Evolutionary conservation across 1,140 invertebrate genomes (phyloP).

Genomic region (Pissodes strobi): DNA sequence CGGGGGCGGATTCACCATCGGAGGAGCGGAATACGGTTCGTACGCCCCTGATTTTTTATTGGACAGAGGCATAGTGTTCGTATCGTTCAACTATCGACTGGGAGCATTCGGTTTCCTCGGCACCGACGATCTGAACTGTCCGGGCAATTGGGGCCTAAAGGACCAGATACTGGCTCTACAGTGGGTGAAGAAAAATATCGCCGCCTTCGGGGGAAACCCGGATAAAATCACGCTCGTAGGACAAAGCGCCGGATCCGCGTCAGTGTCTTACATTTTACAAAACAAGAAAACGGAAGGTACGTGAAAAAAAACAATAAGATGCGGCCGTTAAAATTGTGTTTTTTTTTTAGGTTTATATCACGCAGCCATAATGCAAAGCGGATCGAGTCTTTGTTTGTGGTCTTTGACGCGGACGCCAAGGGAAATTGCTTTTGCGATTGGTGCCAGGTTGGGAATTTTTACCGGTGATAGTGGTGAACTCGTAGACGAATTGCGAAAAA

Average conservation of each 20-base stretch:
- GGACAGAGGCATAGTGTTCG: constrained; percentile 58
- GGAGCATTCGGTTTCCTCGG: constrained; percentile 47
- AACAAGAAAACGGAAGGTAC: constrained; percentile 9
- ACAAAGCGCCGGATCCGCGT: constrained; percentile 35
- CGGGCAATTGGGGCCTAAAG: constrained; percentile 59
- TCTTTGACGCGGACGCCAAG: constrained; percentile 29
- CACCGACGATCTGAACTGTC: constrained; percentile 37
- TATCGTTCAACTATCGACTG: constrained; percentile 63
- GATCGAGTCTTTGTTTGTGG: constrained; percentile 39
- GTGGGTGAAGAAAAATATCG: constrained; percentile 56
- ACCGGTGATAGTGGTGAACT: constrained; percentile 21
- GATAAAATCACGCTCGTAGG: constrained; percentile 40
- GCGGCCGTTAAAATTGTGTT: background rate
- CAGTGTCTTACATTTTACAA: constrained; percentile 31
- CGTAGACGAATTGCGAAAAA: constrained; percentile 30
- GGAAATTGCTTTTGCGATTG: constrained; percentile 29
- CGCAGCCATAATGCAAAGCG: constrained; percentile 42
- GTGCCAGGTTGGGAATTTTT: constrained; percentile 23
- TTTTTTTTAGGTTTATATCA: constrained; percentile 36
- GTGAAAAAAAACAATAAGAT: no score
- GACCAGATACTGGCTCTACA: constrained; percentile 57
- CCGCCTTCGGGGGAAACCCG: constrained; percentile 46
- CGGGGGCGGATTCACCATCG: constrained; percentile 47
- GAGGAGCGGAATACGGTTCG: constrained; percentile 45
- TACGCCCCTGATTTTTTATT: constrained; percentile 56